phyloP scores from a whole-genome alignment of 2,113 vertebrate species.

The Lates calcarifer region DNA sequence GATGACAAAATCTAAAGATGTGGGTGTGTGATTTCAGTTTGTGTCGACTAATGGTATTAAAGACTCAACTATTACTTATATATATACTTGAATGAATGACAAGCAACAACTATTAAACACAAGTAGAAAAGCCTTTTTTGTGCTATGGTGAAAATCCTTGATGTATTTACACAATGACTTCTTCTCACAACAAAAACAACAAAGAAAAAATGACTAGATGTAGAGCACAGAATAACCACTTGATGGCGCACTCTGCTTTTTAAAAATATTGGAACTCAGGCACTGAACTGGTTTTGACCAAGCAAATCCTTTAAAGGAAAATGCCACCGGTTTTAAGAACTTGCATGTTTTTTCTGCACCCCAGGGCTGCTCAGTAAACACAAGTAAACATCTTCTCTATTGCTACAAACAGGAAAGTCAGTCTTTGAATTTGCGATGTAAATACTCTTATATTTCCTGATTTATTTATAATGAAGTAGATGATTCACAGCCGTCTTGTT shows the following conservation, averaged over 20 bases:
- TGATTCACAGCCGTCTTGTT: neutral
- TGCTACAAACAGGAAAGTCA: neutral
- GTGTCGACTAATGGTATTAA: neutral
- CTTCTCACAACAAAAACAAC: conserved; percentile 16
- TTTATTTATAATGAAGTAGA: neutral
- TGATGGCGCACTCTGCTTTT: conserved; percentile 53
- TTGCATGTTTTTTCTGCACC: neutral
- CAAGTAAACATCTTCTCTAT: neutral
- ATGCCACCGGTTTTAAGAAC: conserved; percentile 4
- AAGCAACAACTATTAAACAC: neutral
- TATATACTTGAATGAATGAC: neutral
- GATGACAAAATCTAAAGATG: neutral
- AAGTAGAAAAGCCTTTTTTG: neutral
- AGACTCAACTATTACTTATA: neutral
- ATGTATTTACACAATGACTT: neutral
- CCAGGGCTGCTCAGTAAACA: neutral
- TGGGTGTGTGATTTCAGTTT: neutral
- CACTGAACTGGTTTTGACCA: neutral
- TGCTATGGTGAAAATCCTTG: neutral
- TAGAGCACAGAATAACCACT: conserved; percentile 38
- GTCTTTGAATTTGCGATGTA: neutral
- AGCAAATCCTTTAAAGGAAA: conserved; percentile 4
- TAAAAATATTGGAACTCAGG: neutral
- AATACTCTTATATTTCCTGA: neutral
- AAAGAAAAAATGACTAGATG: neutral